Conservation (phyloP, 2,113 vertebrate genomes). For the Phalacrocorax brasilianus region DNA sequence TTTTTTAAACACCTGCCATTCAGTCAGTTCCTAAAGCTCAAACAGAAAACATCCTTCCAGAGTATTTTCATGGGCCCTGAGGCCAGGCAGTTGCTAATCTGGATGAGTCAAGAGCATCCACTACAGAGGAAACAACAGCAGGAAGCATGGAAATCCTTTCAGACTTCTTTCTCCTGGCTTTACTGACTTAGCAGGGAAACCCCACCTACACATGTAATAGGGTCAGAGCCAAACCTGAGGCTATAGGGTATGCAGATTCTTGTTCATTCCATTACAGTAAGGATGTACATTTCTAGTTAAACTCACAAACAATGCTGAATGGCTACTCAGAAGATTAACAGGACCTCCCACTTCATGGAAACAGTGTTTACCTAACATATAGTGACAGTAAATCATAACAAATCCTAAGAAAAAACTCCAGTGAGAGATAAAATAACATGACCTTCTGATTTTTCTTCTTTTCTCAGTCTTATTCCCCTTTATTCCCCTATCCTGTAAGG, state of each 20-base stretch:
- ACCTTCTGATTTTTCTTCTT: constrained; percentile 36
- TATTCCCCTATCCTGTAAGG: background rate
- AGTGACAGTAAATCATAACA: constrained; percentile 65
- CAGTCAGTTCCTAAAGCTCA: background rate
- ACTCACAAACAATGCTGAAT: constrained; percentile 55
- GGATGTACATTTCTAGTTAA: constrained; percentile 45
- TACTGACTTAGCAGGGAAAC: background rate
- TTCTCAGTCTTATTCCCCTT: constrained; percentile 21
- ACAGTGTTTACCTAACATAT: constrained; percentile 60
- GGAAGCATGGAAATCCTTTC: constrained; percentile 31
- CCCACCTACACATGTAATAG: constrained; percentile 29
- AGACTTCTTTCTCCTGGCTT: constrained; percentile 2
- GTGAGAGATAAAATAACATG: constrained; percentile 52
- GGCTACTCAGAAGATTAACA: constrained; percentile 29
- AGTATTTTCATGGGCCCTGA: background rate
- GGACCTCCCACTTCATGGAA: constrained; percentile 65
- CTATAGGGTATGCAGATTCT: background rate
- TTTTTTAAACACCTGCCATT: background rate
- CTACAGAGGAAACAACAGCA: constrained; percentile 14
- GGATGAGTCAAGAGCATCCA: background rate
- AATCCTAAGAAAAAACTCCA: constrained; percentile 61
- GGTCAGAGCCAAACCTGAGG: background rate
- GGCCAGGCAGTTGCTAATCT: background rate
- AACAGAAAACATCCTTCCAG: background rate
- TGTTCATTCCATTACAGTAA: constrained; percentile 37